These are phyloP conservation scores for Elegia similella DNA, from an alignment of 2,888 invertebrate genomes.

Conservation along the genomic window DNA sequence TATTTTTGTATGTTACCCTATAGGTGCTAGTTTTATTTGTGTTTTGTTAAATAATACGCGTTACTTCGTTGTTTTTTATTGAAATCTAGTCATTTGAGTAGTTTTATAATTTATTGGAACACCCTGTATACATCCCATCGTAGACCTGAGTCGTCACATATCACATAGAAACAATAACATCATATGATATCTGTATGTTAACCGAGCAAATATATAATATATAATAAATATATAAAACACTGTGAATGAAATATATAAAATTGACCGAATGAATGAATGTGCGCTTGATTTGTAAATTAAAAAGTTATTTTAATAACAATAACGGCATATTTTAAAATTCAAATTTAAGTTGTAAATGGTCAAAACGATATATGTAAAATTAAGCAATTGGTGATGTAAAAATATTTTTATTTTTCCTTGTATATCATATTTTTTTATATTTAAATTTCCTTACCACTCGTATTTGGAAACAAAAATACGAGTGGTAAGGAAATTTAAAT, in stretches of 20 bases:
- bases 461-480: no score
- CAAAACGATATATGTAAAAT: no score
- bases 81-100: not conserved
- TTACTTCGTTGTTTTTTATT: not conserved
- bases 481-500: no score
- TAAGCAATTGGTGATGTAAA: no score
- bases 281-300: slow-evolving; percentile 15
- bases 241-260: slow-evolving; percentile 17
- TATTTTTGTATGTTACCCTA: slow-evolving; percentile 18
- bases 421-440: no score
- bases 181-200: slow-evolving; percentile 12
- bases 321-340: not conserved
- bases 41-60: slow-evolving; percentile 14
- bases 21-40: slow-evolving; percentile 22
- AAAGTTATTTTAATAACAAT: slow-evolving; percentile 11
- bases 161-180: slow-evolving; percentile 33
- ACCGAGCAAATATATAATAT: slow-evolving; percentile 22
- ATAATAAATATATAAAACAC: slow-evolving; percentile 16
- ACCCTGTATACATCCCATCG: slow-evolving; percentile 23
- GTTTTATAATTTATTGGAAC: slow-evolving; percentile 20
- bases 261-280: slow-evolving; percentile 23
- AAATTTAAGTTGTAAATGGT: slow-evolving; percentile 18
- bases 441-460: no score
- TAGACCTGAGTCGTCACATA: slow-evolving; percentile 49
- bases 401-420: no score